Conservation (phyloP, 2,888 invertebrate species). For the Sepioteuthis lessoniana region DNA sequence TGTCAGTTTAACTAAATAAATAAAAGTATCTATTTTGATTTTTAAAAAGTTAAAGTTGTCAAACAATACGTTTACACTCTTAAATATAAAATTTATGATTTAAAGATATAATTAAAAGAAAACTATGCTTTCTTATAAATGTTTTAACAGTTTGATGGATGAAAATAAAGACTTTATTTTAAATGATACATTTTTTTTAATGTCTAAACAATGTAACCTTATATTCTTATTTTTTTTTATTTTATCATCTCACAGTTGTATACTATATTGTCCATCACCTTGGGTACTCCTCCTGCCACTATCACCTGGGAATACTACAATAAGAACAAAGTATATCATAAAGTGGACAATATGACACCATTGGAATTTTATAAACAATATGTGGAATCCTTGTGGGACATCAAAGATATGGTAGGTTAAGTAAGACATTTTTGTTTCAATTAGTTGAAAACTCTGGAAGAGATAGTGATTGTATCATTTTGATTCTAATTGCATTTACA, state of each 20-base stretch:
- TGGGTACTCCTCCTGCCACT: conserved; percentile 86
- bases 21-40: not conserved
- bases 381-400: conserved; percentile 86
- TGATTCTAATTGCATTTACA: no score
- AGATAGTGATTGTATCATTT: no score
- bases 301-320: conserved; percentile 91
- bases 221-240: not conserved
- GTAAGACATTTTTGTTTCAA: not conserved
- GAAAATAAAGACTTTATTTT: not conserved
- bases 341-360: conserved; percentile 85
- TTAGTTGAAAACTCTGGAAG: not conserved
- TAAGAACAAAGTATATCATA: conserved; percentile 80
- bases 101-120: not conserved
- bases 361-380: conserved; percentile 86
- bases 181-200: not conserved
- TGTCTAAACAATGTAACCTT: not conserved
- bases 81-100: not conserved
- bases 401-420: conserved; percentile 84
- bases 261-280: conserved; percentile 87
- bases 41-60: not conserved
- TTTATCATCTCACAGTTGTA: conserved; percentile 78
- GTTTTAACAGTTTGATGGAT: not conserved
- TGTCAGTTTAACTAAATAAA: not conserved
- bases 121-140: not conserved
- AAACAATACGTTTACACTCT: no score